A percentile compares a stretch with the other conserved stretches of the same genome.
Evolutionary conservation across 92 coral and sea anemone species (phyloP).

Genomic region (Epizoanthus illoricatus): DNA sequence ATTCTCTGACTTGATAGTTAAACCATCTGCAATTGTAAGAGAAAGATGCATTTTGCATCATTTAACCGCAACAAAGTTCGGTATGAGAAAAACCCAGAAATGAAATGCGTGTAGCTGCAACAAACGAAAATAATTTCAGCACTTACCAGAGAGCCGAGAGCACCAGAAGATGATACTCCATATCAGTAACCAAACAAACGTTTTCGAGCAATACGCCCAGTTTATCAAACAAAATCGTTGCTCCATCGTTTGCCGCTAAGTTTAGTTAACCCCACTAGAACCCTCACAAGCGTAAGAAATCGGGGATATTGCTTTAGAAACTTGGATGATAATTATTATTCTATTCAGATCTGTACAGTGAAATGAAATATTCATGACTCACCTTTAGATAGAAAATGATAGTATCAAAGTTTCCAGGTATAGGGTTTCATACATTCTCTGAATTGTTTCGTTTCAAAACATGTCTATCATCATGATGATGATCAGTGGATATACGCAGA

Average conservation of each 20-base stretch:
- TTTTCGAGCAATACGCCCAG: neutral
- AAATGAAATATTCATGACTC: neutral
- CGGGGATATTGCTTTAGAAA: neutral
- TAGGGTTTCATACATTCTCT: slow-evolving; percentile 3
- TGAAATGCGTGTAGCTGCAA: too few species aligned
- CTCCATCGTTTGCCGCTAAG: neutral
- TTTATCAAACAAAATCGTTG: neutral
- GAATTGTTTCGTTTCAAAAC: neutral
- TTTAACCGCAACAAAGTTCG: neutral
- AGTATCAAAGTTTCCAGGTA: neutral
- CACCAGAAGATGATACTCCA: neutral
- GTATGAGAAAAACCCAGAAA: neutral
- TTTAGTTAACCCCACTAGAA: neutral
- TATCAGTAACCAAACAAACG: neutral
- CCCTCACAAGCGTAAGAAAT: neutral
- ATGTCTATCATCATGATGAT: too few species aligned
- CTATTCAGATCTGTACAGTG: neutral
- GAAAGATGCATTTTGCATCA: neutral
- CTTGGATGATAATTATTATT: neutral
- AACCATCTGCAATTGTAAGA: neutral
- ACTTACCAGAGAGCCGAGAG: neutral
- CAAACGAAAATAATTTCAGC: neutral
- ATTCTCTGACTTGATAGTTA: neutral
- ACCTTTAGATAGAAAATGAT: neutral
- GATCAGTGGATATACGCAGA: too few species aligned